Base-by-base conservation (phyloP, 2,113 vertebrate species). In the Mormyrus lacerda region DNA sequence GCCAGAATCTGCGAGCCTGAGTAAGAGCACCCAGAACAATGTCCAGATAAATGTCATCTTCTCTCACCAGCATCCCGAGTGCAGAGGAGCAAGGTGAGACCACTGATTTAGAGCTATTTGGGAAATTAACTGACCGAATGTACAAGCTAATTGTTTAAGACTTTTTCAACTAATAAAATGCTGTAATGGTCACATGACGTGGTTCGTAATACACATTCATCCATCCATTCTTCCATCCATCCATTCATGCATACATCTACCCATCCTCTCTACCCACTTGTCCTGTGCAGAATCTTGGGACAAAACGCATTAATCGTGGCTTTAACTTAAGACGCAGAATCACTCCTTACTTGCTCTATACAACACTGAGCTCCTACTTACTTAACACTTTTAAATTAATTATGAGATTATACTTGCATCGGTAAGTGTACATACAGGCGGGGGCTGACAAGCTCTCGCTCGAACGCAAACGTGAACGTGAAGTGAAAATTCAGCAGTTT, bases 1-100 rank as follows among this genome's bases (percentile, higher is more conserved):
- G 93, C 92, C 91, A 92, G 92, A 92, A 92, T 92, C 93, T 76
- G 91, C 93, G 94, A 95, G 92, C 93, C 94, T 6, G 31, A 39
- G 94, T 93, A 93, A 94, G 93, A 90, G 92, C 94, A 94, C 93
- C 90, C 92, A 93, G 92, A 93, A 93, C 91, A 92, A 93, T 90
- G 44, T n/a, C 24, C 47, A 84, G 42, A 47, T 47, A n/a, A 85
- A 27, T n/a, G 24, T n/a, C 3, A 48, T 92, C 92, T 94, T 93
- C 92, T 93, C 91, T 90, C 27, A 93, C 92, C 90, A 93, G 93
- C 93, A 85, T 3, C 92, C 91, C 92, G 90, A 76, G 31, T 17
- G 15, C 6, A 76, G 69, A 35, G 5, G 27, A 35, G 35, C 4
- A 15, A 19, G 13, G 35, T 19, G 13, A 76, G 13, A 76, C 69